Conservation (phyloP, 2,797 vertebrate species). For the Mycteria americana region DNA sequence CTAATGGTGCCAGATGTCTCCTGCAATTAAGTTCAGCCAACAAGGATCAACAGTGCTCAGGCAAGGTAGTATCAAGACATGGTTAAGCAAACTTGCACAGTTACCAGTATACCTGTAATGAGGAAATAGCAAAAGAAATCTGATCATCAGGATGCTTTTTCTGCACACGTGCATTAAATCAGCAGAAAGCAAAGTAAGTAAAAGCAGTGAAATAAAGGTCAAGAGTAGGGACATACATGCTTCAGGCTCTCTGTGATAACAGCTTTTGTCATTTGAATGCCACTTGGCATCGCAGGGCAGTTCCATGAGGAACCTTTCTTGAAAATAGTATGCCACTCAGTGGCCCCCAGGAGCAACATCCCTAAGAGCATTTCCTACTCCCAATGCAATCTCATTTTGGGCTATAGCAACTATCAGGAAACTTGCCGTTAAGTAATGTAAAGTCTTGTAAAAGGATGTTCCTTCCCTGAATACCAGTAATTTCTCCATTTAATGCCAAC, state of each 20-base stretch:
- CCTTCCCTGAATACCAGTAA: neutral
- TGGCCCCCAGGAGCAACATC: neutral
- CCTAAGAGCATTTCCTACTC: neutral
- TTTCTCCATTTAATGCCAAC: neutral
- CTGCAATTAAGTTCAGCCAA: neutral
- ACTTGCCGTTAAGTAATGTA: neutral
- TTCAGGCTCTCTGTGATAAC: neutral
- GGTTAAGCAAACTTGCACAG: neutral
- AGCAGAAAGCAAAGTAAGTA: neutral
- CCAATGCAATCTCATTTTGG: neutral
- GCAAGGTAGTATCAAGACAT: neutral
- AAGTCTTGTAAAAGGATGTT: neutral
- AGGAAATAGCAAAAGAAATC: neutral
- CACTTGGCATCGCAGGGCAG: neutral
- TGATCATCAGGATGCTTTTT: neutral
- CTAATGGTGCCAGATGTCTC: neutral
- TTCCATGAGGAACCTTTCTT: neutral
- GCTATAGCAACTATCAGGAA: neutral
- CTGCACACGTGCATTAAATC: neutral
- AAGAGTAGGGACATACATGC: neutral
- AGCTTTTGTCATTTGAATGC: neutral
- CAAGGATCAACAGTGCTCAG: neutral
- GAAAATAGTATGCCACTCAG: neutral
- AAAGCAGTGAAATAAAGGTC: neutral
- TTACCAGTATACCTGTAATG: neutral